These are phyloP conservation scores for Catotricha subobsoleta DNA, from an alignment of 2,888 invertebrate genomes.

Conservation along the genomic window DNA sequence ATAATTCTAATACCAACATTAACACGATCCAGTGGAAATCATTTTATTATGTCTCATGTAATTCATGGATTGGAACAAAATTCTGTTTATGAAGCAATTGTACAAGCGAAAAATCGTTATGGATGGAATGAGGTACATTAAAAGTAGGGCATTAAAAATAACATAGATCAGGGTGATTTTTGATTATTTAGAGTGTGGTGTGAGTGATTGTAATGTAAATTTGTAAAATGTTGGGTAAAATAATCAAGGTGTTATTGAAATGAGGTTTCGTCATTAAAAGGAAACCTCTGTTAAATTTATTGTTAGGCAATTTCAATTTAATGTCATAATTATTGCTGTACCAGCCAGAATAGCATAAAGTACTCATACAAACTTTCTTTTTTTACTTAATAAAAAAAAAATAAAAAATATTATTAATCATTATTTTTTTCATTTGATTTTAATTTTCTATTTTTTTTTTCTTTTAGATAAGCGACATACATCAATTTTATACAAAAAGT, in stretches of 20 bases:
- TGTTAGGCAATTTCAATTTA: too few species aligned
- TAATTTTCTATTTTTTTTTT: conserved; percentile 1
- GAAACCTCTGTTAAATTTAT: too few species aligned
- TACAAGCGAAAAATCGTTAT: conserved; percentile 55
- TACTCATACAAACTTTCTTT: too few species aligned
- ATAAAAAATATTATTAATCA: too few species aligned
- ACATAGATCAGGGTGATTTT: background rate
- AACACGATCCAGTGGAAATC: conserved; percentile 25
- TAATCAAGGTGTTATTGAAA: too few species aligned
- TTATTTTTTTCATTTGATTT: too few species aligned
- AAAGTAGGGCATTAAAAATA: background rate
- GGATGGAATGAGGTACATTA: conserved; percentile 49
- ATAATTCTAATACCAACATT: conserved; percentile 27
- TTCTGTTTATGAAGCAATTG: conserved; percentile 52
- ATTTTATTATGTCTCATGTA: conserved; percentile 43
- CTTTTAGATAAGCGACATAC: conserved; percentile 48
- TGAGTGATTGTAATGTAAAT: too few species aligned
- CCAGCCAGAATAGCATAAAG: too few species aligned
- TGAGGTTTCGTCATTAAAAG: too few species aligned
- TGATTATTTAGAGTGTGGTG: background rate
- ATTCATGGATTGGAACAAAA: conserved; percentile 44
- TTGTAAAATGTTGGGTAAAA: too few species aligned
- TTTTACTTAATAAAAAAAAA: too few species aligned
- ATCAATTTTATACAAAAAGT: conserved; percentile 52
- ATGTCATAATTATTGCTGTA: too few species aligned